phyloP scores from a whole-genome alignment of 2,888 invertebrate species.

The Flexamia atlantica region DNA sequence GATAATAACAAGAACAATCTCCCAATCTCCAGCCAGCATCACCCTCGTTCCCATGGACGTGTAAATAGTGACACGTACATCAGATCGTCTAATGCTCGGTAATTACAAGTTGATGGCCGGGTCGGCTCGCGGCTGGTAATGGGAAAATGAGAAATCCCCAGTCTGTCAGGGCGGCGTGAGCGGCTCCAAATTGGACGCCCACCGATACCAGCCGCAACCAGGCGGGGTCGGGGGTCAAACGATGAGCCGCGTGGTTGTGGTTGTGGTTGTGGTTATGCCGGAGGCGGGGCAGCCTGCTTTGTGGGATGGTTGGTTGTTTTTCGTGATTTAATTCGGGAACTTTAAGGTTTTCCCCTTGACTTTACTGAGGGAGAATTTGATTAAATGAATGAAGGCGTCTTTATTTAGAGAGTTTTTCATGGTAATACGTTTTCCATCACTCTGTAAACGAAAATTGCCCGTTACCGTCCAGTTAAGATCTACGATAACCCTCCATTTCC shows the following conservation, averaged over 20 bases:
- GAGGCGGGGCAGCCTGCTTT: too few species aligned
- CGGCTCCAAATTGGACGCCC: constrained; percentile 20
- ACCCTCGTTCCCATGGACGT: constrained; percentile 4
- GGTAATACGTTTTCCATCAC: too few species aligned
- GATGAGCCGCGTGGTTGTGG: neutral
- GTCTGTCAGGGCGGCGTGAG: constrained; percentile 3
- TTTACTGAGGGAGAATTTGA: too few species aligned
- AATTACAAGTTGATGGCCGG: constrained; percentile 13
- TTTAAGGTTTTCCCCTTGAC: too few species aligned
- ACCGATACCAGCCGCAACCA: neutral
- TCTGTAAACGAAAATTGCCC: too few species aligned
- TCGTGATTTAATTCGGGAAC: too few species aligned
- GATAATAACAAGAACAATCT: too few species aligned
- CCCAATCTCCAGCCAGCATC: neutral
- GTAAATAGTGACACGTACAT: constrained; percentile 48
- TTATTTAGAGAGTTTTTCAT: too few species aligned
- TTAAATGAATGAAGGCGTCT: too few species aligned
- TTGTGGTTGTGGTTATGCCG: neutral
- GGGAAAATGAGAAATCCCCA: constrained; percentile 1
- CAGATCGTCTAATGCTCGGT: constrained; percentile 14
- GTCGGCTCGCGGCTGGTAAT: neutral
- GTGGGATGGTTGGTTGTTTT: too few species aligned
- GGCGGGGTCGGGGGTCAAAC: neutral
- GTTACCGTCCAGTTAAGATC: too few species aligned
- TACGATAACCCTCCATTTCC: too few species aligned